These are phyloP conservation scores for Bombus ignitus DNA, from an alignment of 1,140 invertebrate genomes.

Conservation along the genomic window DNA sequence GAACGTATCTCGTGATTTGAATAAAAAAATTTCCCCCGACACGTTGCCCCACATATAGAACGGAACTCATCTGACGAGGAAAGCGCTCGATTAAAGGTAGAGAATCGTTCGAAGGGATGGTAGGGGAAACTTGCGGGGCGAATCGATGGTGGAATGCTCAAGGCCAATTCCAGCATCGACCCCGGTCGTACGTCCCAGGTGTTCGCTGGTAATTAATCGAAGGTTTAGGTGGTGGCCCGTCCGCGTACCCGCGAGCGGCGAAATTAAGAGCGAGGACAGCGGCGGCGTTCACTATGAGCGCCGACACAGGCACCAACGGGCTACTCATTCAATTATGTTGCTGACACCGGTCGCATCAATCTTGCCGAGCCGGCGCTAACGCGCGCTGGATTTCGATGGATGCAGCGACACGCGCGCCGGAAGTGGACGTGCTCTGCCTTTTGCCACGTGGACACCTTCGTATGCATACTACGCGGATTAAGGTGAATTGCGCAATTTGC, in stretches of 20 bases:
- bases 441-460: conserved; percentile 57
- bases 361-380: conserved; percentile 69
- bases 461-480: conserved; percentile 4
- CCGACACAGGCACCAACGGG: conserved; percentile 72
- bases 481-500: conserved; percentile 12
- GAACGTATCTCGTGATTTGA: neutral
- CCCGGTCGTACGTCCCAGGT: conserved; percentile 69
- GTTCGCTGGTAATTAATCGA: conserved; percentile 79
- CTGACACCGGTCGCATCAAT: conserved; percentile 79
- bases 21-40: conserved; percentile 1
- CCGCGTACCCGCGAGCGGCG: conserved; percentile 70
- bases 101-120: neutral
- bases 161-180: conserved; percentile 54
- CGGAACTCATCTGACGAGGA: neutral
- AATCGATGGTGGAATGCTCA: conserved; percentile 58
- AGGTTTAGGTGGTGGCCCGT: conserved; percentile 67
- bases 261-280: conserved; percentile 78
- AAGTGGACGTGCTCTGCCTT: conserved; percentile 40
- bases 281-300: conserved; percentile 67
- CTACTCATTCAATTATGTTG: conserved; percentile 81
- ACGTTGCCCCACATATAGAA: neutral
- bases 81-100: neutral
- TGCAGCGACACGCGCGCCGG: conserved; percentile 38
- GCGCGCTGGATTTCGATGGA: conserved; percentile 62
- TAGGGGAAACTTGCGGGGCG: conserved; percentile 1